These are phyloP conservation scores for Metridium senile DNA, from an alignment of 92 coral and sea anemone species.

Conservation along the genomic window DNA sequence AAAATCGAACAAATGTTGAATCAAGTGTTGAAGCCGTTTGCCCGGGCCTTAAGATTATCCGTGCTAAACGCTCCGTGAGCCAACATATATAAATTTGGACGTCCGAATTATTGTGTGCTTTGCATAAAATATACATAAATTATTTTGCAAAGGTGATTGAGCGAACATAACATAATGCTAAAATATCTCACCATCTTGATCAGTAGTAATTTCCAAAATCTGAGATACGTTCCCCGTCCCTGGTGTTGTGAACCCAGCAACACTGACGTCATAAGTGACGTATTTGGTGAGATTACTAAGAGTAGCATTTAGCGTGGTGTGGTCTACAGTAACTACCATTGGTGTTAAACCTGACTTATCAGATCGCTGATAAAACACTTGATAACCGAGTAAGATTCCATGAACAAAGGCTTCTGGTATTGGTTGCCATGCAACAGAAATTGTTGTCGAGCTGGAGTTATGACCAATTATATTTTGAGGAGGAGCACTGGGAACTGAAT, in stretches of 20 bases:
- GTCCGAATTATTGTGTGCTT: too few relatives aligned
- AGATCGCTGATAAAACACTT: constrained; percentile 52
- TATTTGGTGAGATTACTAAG: constrained; percentile 50
- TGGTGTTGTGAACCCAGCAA: constrained; percentile 60
- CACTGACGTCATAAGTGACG: constrained; percentile 38
- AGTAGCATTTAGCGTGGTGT: constrained; percentile 22
- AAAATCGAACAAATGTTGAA: too few relatives aligned
- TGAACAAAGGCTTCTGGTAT: constrained; percentile 37
- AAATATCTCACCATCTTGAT: constrained; percentile 9
- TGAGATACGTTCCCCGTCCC: constrained; percentile 57
- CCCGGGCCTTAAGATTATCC: too few relatives aligned
- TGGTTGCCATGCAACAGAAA: constrained; percentile 60
- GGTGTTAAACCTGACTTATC: constrained; percentile 3
- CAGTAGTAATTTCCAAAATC: constrained; percentile 17
- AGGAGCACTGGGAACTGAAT: constrained; percentile 45
- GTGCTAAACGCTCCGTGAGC: too few relatives aligned
- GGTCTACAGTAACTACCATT: constrained; percentile 20
- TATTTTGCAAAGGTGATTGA: too few relatives aligned
- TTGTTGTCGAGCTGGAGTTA: constrained; percentile 44
- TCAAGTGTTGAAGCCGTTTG: too few relatives aligned
- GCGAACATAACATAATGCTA: too few relatives aligned
- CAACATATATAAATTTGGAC: too few relatives aligned
- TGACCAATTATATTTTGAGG: constrained; percentile 43
- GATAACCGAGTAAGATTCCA: constrained; percentile 59
- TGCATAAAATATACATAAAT: too few relatives aligned